Evolutionary conservation across 2,888 invertebrate species (phyloP).

Genomic region (Heterodera filipjevi): DNA sequence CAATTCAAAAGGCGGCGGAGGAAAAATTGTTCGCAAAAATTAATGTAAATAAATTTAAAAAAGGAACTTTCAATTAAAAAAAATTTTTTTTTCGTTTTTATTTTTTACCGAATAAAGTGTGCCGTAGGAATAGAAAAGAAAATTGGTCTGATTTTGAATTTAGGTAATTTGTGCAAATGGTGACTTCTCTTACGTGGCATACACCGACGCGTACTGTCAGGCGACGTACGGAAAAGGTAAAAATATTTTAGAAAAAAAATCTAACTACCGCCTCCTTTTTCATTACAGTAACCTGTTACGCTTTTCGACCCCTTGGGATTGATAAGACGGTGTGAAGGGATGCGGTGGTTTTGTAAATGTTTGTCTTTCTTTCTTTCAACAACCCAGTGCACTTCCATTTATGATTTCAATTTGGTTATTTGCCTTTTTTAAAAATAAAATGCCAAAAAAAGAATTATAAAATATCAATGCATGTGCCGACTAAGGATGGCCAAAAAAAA

Average conservation of each 20-base stretch:
- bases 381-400: too few species aligned
- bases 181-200: slow-evolving; percentile 63
- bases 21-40: slow-evolving; percentile 57
- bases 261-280: neutral
- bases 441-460: too few species aligned
- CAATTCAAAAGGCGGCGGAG: slow-evolving; percentile 63
- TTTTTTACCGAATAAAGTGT: neutral
- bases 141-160: slow-evolving; percentile 1
- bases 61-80: too few species aligned
- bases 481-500: too few species aligned
- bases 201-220: slow-evolving; percentile 58
- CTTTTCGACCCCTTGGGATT: slow-evolving; percentile 53
- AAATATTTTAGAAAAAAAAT: neutral
- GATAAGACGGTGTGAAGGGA: neutral
- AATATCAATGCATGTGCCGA: too few species aligned
- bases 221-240: slow-evolving; percentile 52
- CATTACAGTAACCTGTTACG: slow-evolving; percentile 60
- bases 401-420: too few species aligned
- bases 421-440: too few species aligned
- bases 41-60: slow-evolving; percentile 53
- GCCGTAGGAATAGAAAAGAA: neutral
- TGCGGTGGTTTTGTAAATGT: too few species aligned
- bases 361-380: too few species aligned
- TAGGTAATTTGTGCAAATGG: slow-evolving; percentile 58
- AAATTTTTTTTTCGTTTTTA: neutral